Evolutionary conservation across 2,797 vertebrate species (phyloP), one percentile per base, ranked within the genome.

Genomic region (Esox masquinongy): DNA sequence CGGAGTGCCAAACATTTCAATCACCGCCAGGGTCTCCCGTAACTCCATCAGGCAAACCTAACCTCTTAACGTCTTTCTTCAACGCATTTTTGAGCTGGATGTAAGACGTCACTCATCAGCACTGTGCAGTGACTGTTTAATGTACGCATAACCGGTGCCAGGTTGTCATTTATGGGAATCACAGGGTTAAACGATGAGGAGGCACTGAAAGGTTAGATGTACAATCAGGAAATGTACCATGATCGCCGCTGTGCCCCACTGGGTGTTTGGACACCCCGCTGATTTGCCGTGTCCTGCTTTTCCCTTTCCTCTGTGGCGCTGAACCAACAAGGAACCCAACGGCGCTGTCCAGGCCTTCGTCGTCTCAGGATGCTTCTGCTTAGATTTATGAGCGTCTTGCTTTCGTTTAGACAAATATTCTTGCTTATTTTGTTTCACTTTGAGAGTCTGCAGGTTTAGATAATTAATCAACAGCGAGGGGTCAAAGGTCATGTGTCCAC

Each of bases 131-230:
- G 77, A 24, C 26, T 19, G 29, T 36, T 29, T 2, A 31, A 26
- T 15, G 68, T 69, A 17, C 43, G n/a, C 15, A 19, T 68, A 80
- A 70, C 47, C 75, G 72, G 43, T 69, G 47, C 61, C 78, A 75
- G 72, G 68, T 73, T 74, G 69, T 80, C 75, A 80, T 81, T 73
- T 73, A 19, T 56, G 53, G 53, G 67, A 74, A 77, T 74, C 78
- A 83, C 53, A 80, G 81, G 82, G 85, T 86, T 80, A 77, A 77
- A 74, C 86, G 61, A 84, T 74, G 70, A 78, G 71, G 75, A 88
- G 83, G 79, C 87, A 83, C 87, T 88, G 84, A 92, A 92, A 94
- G 88, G 87, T 92, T 90, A 90, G 80, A 90, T 82, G 86, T 85
- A 92, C 87, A 90, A 90, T 89, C 91, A 91, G 90, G 87, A 92